Conservation (phyloP, 2,888 invertebrate genomes). For the Teleogryllus oceanicus region DNA sequence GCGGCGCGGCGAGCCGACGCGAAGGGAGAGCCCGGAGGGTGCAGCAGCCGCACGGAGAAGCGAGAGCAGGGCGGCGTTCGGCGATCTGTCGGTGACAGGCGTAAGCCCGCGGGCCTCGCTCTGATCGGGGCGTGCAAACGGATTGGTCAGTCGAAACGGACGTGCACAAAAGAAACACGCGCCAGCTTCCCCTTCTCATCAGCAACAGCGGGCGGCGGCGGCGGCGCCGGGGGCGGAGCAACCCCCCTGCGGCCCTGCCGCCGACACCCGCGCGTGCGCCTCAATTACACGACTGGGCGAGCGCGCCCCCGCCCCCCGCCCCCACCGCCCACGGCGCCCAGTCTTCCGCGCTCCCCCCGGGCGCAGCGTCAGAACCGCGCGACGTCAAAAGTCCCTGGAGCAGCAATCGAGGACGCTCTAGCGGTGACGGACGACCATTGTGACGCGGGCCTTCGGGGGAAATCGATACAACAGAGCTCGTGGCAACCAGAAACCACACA, state of each 20-base stretch:
- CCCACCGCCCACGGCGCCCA: too few species aligned
- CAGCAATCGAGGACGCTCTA: too few species aligned
- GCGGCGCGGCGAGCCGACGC: background rate
- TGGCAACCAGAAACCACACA: too few species aligned
- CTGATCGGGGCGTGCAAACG: conserved; percentile 18
- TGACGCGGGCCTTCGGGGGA: too few species aligned
- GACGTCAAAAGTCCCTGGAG: too few species aligned
- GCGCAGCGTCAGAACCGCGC: too few species aligned
- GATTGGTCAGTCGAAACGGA: conserved; percentile 4
- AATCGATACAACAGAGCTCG: too few species aligned
- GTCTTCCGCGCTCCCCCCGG: too few species aligned
- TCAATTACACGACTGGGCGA: conserved; percentile 18
- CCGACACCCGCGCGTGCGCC: background rate
- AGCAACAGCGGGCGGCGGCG: background rate
- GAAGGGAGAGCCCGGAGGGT: background rate
- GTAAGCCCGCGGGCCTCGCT: background rate
- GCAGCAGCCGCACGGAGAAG: too few species aligned
- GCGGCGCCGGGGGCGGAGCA: background rate
- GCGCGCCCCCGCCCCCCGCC: background rate
- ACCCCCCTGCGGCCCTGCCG: background rate
- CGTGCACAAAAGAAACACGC: background rate
- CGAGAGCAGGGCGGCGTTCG: background rate
- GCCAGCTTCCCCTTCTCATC: background rate
- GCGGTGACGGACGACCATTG: too few species aligned
- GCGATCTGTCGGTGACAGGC: conserved; percentile 6